Percentiles rank a stretch among this genome's conserved stretches.
These are phyloP conservation scores for Drosophila kanekoi DNA, from an alignment of 2,888 invertebrate genomes.

Conservation along the genomic window DNA sequence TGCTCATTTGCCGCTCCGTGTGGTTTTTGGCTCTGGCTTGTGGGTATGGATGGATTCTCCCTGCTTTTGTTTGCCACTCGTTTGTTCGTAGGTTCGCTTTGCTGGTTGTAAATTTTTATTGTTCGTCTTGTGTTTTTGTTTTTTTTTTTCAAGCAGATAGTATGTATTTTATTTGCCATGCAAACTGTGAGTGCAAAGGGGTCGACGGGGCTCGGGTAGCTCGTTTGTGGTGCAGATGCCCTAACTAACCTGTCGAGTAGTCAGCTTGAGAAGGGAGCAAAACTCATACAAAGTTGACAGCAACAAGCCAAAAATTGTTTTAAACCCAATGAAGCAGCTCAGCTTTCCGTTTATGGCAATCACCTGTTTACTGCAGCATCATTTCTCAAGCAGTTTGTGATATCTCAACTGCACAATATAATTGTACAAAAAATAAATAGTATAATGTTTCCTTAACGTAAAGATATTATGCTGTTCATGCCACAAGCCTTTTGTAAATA, in stretches of 20 bases:
- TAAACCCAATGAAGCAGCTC: conserved; percentile 46
- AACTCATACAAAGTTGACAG: conserved; percentile 43
- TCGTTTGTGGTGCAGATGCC: conserved; percentile 9
- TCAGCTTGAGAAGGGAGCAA: conserved; percentile 18
- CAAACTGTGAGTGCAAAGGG: conserved; percentile 11
- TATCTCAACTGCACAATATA: conserved; percentile 15
- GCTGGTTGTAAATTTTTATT: conserved; percentile 76
- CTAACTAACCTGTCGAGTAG: conserved; percentile 28
- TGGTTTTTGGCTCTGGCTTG: conserved; percentile 51
- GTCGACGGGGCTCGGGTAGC: neutral
- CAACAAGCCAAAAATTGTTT: conserved; percentile 32
- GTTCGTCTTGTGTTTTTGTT: conserved; percentile 48
- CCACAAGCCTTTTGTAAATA: too few species aligned
- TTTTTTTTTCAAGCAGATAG: conserved; percentile 34
- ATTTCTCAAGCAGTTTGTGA: conserved; percentile 7
- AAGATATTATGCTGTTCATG: too few species aligned
- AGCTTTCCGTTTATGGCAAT: conserved; percentile 45
- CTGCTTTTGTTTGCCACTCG: conserved; percentile 45
- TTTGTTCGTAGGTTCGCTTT: conserved; percentile 49
- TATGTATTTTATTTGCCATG: conserved; percentile 55
- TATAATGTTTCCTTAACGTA: too few species aligned
- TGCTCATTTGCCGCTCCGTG: conserved; percentile 60
- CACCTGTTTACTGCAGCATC: conserved; percentile 29
- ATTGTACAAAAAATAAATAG: conserved; percentile 5
- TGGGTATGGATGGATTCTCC: conserved; percentile 1